phyloP scores from a whole-genome alignment of 2,797 vertebrate genomes.

The Chiroxiphia lanceolata region DNA sequence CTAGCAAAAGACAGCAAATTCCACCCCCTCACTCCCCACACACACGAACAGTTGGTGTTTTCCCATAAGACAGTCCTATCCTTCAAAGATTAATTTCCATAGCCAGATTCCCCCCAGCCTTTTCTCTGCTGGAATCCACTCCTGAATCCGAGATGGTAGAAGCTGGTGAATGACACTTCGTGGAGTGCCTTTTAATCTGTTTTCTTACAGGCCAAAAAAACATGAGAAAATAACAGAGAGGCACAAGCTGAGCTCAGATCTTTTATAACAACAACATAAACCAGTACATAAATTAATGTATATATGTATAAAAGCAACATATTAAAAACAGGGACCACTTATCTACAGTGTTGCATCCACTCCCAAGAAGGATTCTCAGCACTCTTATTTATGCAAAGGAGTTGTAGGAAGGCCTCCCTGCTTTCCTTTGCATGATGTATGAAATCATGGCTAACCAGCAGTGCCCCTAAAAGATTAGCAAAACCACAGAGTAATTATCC shows the following conservation, averaged over 20 bases:
- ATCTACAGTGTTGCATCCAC: background rate
- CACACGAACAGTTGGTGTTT: background rate
- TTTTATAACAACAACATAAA: background rate
- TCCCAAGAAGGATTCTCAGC: background rate
- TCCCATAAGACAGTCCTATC: background rate
- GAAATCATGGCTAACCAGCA: background rate
- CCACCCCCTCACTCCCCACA: background rate
- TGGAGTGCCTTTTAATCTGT: background rate
- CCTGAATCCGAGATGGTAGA: background rate
- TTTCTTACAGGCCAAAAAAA: background rate
- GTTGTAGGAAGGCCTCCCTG: background rate
- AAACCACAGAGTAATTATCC: background rate
- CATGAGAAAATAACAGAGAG: background rate
- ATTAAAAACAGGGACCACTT: background rate
- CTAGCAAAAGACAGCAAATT: background rate
- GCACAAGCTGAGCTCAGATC: background rate
- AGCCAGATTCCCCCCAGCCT: background rate
- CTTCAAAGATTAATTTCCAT: background rate
- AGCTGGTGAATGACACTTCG: background rate
- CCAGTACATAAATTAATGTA: background rate
- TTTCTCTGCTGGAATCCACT: background rate
- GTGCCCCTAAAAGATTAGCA: background rate
- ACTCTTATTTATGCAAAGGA: background rate
- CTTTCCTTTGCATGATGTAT: background rate
- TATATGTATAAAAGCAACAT: background rate